Evolutionary conservation across 1,140 invertebrate species (phyloP).

Genomic region (Rhopalosiphum maidis): DNA sequence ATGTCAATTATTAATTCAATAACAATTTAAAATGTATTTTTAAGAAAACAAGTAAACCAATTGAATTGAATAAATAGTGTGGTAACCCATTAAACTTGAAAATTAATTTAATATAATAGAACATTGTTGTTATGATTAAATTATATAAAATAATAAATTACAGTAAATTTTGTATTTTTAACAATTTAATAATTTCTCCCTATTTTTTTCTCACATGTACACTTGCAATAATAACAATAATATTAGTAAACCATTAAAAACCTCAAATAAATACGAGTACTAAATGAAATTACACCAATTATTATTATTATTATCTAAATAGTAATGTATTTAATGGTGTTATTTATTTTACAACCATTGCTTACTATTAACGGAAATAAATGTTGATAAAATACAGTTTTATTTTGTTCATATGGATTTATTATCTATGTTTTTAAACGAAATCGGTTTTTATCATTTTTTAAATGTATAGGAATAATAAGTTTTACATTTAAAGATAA

Average conservation of each 20-base stretch:
- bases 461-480: neutral
- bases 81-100: neutral
- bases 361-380: neutral
- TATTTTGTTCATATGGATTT: neutral
- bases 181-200: neutral
- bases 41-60: neutral
- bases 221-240: neutral
- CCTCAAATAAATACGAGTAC: neutral
- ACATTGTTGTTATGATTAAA: neutral
- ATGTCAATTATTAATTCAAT: no score
- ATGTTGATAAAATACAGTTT: neutral
- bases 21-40: neutral
- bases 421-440: neutral
- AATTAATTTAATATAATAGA: neutral
- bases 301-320: neutral
- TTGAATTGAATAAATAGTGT: neutral
- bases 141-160: neutral
- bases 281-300: neutral
- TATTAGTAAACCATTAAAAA: neutral
- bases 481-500: neutral
- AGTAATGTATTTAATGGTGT: no score
- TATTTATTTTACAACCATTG: no score
- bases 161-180: neutral
- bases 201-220: neutral
- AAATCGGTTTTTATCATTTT: neutral